Evolutionary conservation across 2,797 vertebrate species (phyloP), one percentile per base, ranked within the genome.

Genomic region (Sebastiscus tertius): DNA sequence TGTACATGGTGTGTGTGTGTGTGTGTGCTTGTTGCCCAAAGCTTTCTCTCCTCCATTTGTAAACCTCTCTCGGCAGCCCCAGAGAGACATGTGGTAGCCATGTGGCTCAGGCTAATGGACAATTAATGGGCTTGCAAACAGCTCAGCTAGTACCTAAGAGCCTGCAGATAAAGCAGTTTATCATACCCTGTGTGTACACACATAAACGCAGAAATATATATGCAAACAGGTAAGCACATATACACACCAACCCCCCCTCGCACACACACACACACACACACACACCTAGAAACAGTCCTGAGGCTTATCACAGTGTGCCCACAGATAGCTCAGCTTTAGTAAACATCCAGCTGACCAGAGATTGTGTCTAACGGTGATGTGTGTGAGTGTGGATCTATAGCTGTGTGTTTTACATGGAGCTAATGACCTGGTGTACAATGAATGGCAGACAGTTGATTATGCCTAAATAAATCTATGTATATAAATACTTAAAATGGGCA

Each of bases 41-140:
- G 61, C 66, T 70, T 70, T 65, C 26, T 27, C 8, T 52, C 75
- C 14, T 62, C 56, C 56, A 81, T 86, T 76, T 88, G 54, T 29
- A 58, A 62, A 58, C 2, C 24, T 67, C 60, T 84, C 2, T 36
- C 29, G 58, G 26, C 31, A 76, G 63, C 74, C 55, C 18, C 27
- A 22, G 72, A 80, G 75, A 80, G 75, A 74, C 70, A 20, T 67
- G 77, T 39, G 72, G 79, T 49, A 82, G 87, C 79, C 83, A 89
- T 86, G 90, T 89, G 88, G 82, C 80, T 87, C 62, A 22, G 62
- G 66, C 90, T 94, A 95, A 95, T 94, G 93, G 92, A 92, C 90
- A 90, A 91, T 89, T 96, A 94, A 95, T 94, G 89, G 92, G 82
- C 87, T 82, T 63, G 85, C 85, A 93, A 93, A 93, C 90, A 93